Conservation (phyloP, 2,113 vertebrate species). For the Hemicordylus capensis region DNA sequence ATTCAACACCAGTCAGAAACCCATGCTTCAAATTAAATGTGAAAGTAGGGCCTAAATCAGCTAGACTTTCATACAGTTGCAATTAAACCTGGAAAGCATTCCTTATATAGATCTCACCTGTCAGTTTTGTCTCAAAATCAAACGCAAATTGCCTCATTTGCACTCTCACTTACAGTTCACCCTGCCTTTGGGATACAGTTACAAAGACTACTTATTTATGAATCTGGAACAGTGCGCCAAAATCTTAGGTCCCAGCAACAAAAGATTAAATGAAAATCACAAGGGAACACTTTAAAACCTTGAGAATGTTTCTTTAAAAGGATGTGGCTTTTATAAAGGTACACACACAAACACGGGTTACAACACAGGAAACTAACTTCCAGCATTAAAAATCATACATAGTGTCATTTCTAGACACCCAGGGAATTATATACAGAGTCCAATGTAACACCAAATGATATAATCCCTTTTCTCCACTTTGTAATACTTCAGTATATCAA, state of each 20-base stretch:
- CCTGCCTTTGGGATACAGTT: neutral
- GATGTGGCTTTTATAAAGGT: neutral
- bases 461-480: neutral
- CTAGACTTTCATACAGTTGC: slow-evolving; percentile 10
- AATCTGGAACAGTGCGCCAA: neutral
- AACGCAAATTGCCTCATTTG: slow-evolving; percentile 32
- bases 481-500: neutral
- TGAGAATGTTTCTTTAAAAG: neutral
- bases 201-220: neutral
- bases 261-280: slow-evolving; percentile 3
- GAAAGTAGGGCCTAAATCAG: slow-evolving; percentile 35
- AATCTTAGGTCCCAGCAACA: neutral
- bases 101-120: slow-evolving; percentile 27
- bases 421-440: neutral
- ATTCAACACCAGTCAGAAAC: slow-evolving; percentile 62
- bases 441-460: neutral
- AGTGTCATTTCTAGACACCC: neutral
- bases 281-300: neutral
- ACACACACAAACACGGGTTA: neutral
- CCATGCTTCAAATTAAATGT: slow-evolving; percentile 52
- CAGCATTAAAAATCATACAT: neutral
- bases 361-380: neutral
- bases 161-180: slow-evolving; percentile 11
- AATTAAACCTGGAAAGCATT: slow-evolving; percentile 24
- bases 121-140: slow-evolving; percentile 43